phyloP scores from a whole-genome alignment of 2,797 vertebrate genomes.

The Glyptemys insculpta region DNA sequence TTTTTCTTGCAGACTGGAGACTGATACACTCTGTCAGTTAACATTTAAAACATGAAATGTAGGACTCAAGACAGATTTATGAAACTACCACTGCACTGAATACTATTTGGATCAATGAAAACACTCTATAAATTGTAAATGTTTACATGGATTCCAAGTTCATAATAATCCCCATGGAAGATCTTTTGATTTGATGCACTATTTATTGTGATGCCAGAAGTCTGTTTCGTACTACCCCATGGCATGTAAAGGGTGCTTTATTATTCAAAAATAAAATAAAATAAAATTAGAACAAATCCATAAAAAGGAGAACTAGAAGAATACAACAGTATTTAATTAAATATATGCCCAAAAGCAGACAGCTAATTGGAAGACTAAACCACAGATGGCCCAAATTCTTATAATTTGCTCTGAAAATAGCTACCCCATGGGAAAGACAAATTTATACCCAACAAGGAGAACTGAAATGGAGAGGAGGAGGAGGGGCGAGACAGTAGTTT shows the following conservation, averaged over 20 bases:
- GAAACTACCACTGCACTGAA: background rate
- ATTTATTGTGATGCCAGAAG: background rate
- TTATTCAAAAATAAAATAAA: background rate
- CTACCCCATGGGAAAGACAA: background rate
- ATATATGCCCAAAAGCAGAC: background rate
- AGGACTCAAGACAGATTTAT: background rate
- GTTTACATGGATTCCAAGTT: background rate
- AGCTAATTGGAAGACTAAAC: background rate
- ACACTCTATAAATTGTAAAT: background rate
- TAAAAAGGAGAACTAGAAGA: background rate
- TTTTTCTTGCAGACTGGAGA: background rate
- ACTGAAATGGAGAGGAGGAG: background rate
- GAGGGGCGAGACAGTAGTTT: background rate
- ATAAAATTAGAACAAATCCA: background rate
- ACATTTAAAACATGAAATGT: background rate
- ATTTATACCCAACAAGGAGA: rapidly evolving
- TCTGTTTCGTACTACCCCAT: background rate
- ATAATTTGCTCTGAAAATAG: background rate
- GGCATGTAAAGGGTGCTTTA: background rate
- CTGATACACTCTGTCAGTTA: background rate
- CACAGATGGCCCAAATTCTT: background rate
- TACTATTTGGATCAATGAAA: background rate
- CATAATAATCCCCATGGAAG: background rate
- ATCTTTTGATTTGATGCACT: background rate
- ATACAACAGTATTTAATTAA: background rate